Evolutionary conservation across 2,888 invertebrate species (phyloP).

Genomic region (Byasa hedistus): DNA sequence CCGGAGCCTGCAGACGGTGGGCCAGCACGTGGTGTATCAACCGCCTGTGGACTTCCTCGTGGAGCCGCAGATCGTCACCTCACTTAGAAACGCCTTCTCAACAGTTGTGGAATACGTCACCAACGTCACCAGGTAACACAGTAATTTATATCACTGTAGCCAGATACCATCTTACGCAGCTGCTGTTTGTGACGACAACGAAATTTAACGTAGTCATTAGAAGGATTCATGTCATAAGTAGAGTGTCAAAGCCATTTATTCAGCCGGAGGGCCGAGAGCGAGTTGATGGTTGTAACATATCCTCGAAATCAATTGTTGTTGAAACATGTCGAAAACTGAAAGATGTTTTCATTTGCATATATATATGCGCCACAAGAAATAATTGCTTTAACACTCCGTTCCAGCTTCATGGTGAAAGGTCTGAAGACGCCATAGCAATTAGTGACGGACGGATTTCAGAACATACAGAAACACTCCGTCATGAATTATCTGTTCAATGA

Average conservation of each 20-base stretch:
- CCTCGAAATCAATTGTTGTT: no score
- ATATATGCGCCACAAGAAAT: no score
- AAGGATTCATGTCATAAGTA: no score
- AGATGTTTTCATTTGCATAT: no score
- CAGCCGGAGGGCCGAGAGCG: no score
- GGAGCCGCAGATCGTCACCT: conserved; percentile 46
- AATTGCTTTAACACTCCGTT: conserved; percentile 32
- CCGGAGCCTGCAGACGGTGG: conserved; percentile 59
- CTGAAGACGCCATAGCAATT: conserved; percentile 30
- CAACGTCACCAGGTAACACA: conserved; percentile 51
- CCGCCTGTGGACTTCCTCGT: conserved; percentile 42
- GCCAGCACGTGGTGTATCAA: conserved; percentile 51
- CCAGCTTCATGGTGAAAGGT: conserved; percentile 45
- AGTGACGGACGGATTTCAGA: background rate
- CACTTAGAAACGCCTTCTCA: conserved; percentile 45
- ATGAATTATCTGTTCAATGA: background rate
- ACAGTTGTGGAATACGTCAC: conserved; percentile 47
- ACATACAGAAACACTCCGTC: background rate
- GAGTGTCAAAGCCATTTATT: no score
- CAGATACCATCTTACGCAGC: no score
- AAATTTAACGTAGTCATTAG: no score
- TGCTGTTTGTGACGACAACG: no score
- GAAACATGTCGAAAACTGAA: no score
- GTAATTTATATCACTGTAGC: background rate
- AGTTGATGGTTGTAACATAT: no score